A percentile compares a stretch with the other conserved stretches of the same genome.
These are phyloP conservation scores for Macrochelys suwanniensis DNA, from an alignment of 2,797 vertebrate species.

Conservation along the genomic window DNA sequence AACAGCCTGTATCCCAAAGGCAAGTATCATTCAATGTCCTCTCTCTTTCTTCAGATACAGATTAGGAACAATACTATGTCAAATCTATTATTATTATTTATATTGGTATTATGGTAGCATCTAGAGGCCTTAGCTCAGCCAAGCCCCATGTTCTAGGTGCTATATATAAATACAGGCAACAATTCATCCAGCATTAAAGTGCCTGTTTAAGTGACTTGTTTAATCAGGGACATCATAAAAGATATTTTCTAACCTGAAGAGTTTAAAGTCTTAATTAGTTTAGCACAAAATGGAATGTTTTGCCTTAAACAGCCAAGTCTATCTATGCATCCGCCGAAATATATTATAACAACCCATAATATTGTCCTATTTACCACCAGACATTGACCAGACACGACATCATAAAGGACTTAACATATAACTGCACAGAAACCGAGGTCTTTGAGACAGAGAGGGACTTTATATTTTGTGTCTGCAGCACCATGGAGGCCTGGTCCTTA, in stretches of 20 bases:
- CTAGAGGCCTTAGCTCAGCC: neutral
- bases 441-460: neutral
- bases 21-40: neutral
- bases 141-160: neutral
- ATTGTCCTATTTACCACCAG: neutral
- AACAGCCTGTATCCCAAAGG: neutral
- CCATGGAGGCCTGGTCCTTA: neutral
- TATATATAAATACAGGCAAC: neutral
- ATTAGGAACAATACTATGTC: neutral
- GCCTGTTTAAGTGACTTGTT: neutral
- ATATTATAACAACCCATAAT: neutral
- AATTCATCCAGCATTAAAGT: neutral
- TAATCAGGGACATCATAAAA: neutral
- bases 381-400: neutral
- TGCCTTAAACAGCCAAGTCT: neutral
- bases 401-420: neutral
- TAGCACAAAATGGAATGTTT: neutral
- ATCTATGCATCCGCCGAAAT: neutral
- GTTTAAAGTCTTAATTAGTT: neutral
- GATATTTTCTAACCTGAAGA: neutral
- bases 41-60: neutral
- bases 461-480: neutral
- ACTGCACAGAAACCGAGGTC: neutral
- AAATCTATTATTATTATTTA: neutral
- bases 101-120: neutral